Evolutionary conservation across 1,140 invertebrate genomes (phyloP).

Genomic region (Euschistus heros): DNA sequence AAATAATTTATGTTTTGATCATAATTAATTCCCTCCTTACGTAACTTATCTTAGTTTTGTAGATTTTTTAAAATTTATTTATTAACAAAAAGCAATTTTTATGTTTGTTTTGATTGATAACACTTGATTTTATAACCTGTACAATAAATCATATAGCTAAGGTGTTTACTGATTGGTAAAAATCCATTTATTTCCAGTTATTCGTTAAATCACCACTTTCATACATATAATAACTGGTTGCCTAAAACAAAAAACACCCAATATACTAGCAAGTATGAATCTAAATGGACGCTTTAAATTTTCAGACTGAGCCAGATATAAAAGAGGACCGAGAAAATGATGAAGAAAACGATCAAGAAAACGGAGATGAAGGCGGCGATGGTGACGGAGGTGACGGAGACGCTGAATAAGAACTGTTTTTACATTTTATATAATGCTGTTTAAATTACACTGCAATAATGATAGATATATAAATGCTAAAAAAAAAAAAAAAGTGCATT

Average conservation of each 20-base stretch:
- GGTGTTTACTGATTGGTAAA: not conserved
- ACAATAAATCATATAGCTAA: not conserved
- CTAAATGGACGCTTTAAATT: not conserved
- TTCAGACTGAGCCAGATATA: conserved; percentile 32
- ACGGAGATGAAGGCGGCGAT: conserved; percentile 34
- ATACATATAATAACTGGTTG: too few species aligned
- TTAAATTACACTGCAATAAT: not conserved
- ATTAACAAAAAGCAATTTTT: too few species aligned
- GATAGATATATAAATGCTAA: not conserved
- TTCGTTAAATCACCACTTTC: conserved; percentile 4
- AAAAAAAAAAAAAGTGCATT: not conserved
- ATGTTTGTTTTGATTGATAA: not conserved
- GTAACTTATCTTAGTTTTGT: too few species aligned
- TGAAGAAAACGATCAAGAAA: conserved; percentile 33
- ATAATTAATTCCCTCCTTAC: too few species aligned
- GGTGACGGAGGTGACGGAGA: conserved; percentile 38
- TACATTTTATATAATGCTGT: not conserved
- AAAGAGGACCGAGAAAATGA: conserved; percentile 34
- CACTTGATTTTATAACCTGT: not conserved
- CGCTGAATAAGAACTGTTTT: conserved; percentile 34
- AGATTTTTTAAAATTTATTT: too few species aligned
- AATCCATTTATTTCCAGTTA: too few species aligned
- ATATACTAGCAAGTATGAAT: too few species aligned
- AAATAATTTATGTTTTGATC: too few species aligned
- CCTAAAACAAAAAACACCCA: too few species aligned